phyloP scores from a whole-genome alignment of 1,140 invertebrate species.

The Bombus pascuorum region DNA sequence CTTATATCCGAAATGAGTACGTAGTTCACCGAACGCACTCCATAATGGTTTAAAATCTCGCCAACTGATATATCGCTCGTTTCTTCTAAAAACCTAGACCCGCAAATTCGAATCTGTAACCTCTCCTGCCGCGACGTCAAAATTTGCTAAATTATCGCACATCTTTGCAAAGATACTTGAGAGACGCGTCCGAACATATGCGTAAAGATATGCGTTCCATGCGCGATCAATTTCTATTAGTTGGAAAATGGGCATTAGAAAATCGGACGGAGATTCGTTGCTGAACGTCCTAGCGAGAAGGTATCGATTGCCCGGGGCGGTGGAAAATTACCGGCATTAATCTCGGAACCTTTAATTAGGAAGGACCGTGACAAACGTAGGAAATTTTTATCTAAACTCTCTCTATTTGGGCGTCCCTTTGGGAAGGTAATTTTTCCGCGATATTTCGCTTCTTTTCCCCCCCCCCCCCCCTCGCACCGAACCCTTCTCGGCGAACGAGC shows the following conservation, averaged over 20 bases:
- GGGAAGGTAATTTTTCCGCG: conserved; percentile 63
- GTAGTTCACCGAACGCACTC: conserved; percentile 29
- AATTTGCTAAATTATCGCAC: too few species aligned
- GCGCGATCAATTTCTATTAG: neutral
- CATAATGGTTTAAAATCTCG: conserved; percentile 33
- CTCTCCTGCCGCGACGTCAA: too few species aligned
- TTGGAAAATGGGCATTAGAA: neutral
- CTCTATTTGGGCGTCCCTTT: conserved; percentile 29
- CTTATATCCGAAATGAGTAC: conserved; percentile 61
- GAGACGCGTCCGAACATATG: neutral
- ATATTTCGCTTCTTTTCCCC: conserved; percentile 49
- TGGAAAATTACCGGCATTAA: conserved; percentile 64
- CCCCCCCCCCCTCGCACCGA: neutral
- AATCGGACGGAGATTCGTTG: conserved; percentile 25
- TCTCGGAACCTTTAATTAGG: conserved; percentile 66
- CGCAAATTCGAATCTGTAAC: neutral
- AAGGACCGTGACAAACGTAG: conserved; percentile 66
- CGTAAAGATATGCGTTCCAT: neutral
- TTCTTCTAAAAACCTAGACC: neutral
- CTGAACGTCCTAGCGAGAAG: conserved; percentile 29
- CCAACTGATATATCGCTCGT: neutral
- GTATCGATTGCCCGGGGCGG: conserved; percentile 42
- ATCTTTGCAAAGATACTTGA: neutral
- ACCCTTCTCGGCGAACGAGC: conserved; percentile 17
- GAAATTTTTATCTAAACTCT: conserved; percentile 70